Percentiles rank a stretch among this genome's conserved stretches.
Evolutionary conservation across 2,797 vertebrate genomes (phyloP).

Genomic region (Setipinna tenuifilis): DNA sequence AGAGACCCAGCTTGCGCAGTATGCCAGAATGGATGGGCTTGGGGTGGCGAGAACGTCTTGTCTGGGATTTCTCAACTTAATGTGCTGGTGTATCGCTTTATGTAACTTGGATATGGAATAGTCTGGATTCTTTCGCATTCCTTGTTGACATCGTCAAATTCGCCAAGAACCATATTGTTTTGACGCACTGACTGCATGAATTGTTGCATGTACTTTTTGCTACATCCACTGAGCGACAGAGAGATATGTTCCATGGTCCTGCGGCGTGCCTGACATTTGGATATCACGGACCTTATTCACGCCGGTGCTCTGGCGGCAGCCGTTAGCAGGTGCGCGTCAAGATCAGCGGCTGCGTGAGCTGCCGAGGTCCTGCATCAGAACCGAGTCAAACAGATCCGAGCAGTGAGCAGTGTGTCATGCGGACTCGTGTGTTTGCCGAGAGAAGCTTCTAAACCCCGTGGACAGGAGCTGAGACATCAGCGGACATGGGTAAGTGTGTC

Average conservation of each 20-base stretch:
- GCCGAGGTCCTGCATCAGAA: constrained; percentile 68
- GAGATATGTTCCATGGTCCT: constrained; percentile 60
- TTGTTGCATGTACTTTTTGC: constrained; percentile 17
- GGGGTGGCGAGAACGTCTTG: constrained; percentile 51
- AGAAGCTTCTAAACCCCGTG: constrained; percentile 76
- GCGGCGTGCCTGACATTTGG: constrained; percentile 49
- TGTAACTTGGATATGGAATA: constrained; percentile 68
- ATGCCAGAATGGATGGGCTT: constrained; percentile 46
- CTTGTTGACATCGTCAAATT: constrained; percentile 47
- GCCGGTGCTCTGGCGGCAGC: constrained; percentile 58
- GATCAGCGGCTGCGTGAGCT: constrained; percentile 70
- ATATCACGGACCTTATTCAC: constrained; percentile 38
- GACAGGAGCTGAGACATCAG: constrained; percentile 73
- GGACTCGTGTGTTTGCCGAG: constrained; percentile 71
- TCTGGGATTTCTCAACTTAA: constrained; percentile 54
- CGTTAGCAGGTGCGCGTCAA: constrained; percentile 70
- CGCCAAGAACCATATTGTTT: neutral
- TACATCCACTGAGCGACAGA: constrained; percentile 39
- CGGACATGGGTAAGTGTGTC: constrained; percentile 76
- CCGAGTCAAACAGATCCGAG: constrained; percentile 59
- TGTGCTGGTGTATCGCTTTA: constrained; percentile 58
- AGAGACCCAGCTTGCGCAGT: constrained; percentile 56
- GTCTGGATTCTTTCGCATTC: constrained; percentile 60
- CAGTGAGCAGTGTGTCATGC: constrained; percentile 76
- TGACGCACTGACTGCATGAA: constrained; percentile 10